Percentiles rank a stretch among this genome's conserved stretches.
Evolutionary conservation across 2,797 vertebrate genomes (phyloP).

Genomic region (Tenualosa ilisha): DNA sequence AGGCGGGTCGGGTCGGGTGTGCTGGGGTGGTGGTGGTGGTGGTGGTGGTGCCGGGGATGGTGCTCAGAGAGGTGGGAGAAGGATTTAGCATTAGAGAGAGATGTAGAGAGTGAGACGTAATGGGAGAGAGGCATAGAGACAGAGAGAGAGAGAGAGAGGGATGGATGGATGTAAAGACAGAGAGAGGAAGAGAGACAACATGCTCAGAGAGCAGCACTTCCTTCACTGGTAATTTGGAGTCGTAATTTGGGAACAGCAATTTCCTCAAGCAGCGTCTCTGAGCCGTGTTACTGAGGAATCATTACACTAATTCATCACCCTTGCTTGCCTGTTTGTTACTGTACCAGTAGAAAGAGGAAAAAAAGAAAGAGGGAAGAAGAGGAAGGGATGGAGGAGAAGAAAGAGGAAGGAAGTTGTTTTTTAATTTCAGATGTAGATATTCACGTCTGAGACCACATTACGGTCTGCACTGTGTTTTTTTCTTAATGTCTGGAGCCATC

Average conservation of each 20-base stretch:
- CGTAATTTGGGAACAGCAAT: conserved; percentile 69
- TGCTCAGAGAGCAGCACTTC: conserved; percentile 67
- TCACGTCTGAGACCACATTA: conserved; percentile 59
- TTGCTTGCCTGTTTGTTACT: conserved; percentile 69
- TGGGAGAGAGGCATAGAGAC: conserved; percentile 5
- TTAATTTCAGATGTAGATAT: conserved; percentile 69
- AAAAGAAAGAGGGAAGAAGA: not conserved
- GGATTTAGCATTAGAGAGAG: conserved; percentile 28
- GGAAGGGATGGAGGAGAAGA: not conserved
- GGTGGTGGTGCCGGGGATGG: not conserved
- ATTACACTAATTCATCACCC: conserved; percentile 75
- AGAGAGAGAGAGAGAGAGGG: not conserved
- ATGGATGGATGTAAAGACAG: not conserved
- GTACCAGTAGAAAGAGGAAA: conserved; percentile 39
- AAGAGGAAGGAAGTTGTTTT: conserved; percentile 40
- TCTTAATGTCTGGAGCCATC: conserved; percentile 9
- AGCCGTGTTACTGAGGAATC: conserved; percentile 71
- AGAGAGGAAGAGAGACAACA: conserved; percentile 26
- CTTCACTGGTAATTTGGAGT: conserved; percentile 68
- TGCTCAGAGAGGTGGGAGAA: conserved; percentile 29
- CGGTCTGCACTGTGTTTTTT: conserved; percentile 41
- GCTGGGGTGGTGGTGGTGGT: not conserved
- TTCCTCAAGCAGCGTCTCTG: conserved; percentile 69
- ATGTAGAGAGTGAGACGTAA: conserved; percentile 42
- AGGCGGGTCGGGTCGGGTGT: not conserved